These are phyloP conservation scores for Tenthredo notha DNA, from an alignment of 2,888 invertebrate species.

Conservation along the genomic window DNA sequence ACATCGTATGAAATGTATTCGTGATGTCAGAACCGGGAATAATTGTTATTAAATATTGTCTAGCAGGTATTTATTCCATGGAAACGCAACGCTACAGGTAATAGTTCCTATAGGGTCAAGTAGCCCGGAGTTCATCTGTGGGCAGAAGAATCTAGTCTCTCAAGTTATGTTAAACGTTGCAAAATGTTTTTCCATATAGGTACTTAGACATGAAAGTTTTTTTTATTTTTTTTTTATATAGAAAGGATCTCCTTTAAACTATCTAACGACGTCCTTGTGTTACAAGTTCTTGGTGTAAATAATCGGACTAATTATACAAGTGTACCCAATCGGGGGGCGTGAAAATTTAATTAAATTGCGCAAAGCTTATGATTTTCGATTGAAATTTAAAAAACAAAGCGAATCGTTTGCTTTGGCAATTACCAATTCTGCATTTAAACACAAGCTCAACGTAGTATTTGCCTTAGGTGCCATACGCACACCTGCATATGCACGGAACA, in stretches of 20 bases:
- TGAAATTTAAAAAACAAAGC: neutral
- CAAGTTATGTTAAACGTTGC: neutral
- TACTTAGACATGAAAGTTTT: neutral
- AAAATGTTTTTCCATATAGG: neutral
- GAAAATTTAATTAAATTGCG: neutral
- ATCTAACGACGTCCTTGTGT: neutral
- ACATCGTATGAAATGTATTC: neutral
- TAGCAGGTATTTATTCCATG: neutral
- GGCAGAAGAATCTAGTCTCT: neutral
- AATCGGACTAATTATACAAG: neutral
- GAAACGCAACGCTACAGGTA: neutral
- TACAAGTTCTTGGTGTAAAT: neutral
- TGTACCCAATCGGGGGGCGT: neutral
- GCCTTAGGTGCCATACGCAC: slow-evolving; percentile 2
- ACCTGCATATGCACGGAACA: slow-evolving; percentile 5
- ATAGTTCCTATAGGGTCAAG: neutral
- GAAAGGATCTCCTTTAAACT: neutral
- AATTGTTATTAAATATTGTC: neutral
- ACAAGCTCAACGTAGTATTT: neutral
- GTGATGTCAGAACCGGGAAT: neutral
- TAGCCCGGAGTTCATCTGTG: neutral
- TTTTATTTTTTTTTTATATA: neutral
- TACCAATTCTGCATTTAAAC: neutral
- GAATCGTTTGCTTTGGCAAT: neutral
- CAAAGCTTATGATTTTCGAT: neutral